phyloP scores from a whole-genome alignment of 2,888 invertebrate genomes.

The Herminia tarsipennalis region DNA sequence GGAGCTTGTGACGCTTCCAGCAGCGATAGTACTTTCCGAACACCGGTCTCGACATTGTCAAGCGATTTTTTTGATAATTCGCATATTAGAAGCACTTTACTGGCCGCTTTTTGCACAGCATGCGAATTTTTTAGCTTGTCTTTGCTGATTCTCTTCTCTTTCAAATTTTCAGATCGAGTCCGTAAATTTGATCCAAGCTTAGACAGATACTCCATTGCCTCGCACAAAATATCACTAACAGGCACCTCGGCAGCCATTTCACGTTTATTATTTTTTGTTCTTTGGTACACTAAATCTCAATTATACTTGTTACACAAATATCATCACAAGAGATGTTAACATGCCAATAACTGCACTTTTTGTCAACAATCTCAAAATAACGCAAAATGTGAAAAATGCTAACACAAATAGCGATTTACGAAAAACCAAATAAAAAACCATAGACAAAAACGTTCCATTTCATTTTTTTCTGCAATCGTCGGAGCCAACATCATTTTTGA shows the following conservation, averaged over 20 bases:
- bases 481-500: background rate
- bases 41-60: slow-evolving; percentile 72
- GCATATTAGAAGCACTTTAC: slow-evolving; percentile 76
- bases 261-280: slow-evolving; percentile 10
- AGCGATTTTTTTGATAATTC: slow-evolving; percentile 79
- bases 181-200: slow-evolving; percentile 76
- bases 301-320: slow-evolving; percentile 5
- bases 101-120: slow-evolving; percentile 74
- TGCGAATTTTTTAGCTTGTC: slow-evolving; percentile 69
- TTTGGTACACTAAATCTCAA: slow-evolving; percentile 4
- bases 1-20: slow-evolving; percentile 55
- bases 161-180: slow-evolving; percentile 69
- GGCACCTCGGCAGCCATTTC: slow-evolving; percentile 76
- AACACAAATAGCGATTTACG: slow-evolving; percentile 31
- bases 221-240: slow-evolving; percentile 69
- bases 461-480: slow-evolving; percentile 16
- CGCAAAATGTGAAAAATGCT: slow-evolving; percentile 11
- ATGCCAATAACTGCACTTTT: background rate
- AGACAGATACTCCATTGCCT: slow-evolving; percentile 78
- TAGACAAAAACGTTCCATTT: slow-evolving; percentile 67
- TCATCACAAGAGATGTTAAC: background rate
- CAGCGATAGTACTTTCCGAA: slow-evolving; percentile 62
- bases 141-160: slow-evolving; percentile 67
- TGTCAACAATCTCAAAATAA: background rate
- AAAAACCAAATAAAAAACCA: slow-evolving; percentile 64